phyloP scores from a whole-genome alignment of 1,140 invertebrate genomes.

The Musca vetustissima region DNA sequence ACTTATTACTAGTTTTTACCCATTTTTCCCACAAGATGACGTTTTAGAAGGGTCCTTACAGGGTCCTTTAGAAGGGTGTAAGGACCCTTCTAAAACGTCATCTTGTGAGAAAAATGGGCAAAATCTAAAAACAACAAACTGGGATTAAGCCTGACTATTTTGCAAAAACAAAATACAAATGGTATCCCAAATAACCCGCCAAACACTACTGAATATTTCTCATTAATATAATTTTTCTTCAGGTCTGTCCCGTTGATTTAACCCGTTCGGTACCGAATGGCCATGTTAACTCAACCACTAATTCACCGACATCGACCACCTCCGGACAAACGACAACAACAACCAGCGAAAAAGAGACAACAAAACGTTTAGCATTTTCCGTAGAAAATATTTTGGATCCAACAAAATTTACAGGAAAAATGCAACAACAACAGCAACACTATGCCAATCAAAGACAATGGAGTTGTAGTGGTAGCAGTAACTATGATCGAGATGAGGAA shows the following conservation, averaged over 20 bases:
- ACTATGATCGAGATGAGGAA: conserved; percentile 59
- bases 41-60: too few relatives aligned
- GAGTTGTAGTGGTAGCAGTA: conserved; percentile 55
- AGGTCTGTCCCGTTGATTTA: conserved; percentile 55
- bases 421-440: conserved; percentile 28
- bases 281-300: conserved; percentile 28
- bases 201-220: too few relatives aligned
- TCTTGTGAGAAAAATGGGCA: too few relatives aligned
- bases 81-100: too few relatives aligned
- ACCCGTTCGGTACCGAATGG: conserved; percentile 47
- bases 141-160: too few relatives aligned
- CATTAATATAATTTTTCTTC: too few relatives aligned
- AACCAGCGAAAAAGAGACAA: conserved; percentile 45
- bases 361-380: conserved; percentile 73
- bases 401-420: conserved; percentile 80
- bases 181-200: too few relatives aligned
- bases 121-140: too few relatives aligned
- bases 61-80: too few relatives aligned
- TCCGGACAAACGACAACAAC: conserved; percentile 22
- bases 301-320: conserved; percentile 40
- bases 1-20: too few relatives aligned
- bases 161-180: too few relatives aligned
- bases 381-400: conserved; percentile 91
- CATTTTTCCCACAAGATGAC: too few relatives aligned
- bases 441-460: conserved; percentile 50